These are phyloP conservation scores for Yponomeuta malinellus DNA, from an alignment of 2,888 invertebrate genomes.

Conservation along the genomic window DNA sequence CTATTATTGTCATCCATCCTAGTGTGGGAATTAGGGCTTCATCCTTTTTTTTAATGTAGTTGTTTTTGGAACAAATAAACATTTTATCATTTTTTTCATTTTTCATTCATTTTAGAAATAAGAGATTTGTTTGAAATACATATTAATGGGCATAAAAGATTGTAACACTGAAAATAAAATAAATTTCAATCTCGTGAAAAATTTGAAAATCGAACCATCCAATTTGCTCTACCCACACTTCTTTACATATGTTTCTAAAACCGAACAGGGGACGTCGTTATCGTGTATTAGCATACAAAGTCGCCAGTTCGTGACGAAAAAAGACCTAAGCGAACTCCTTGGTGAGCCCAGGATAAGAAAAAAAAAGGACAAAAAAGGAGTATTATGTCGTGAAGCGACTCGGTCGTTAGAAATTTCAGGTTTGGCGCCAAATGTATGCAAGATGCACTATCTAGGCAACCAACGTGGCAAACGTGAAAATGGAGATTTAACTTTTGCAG, in stretches of 20 bases:
- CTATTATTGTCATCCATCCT: too few species aligned
- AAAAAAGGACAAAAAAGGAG: slow-evolving; percentile 28
- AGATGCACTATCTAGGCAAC: slow-evolving; percentile 40
- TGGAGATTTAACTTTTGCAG: slow-evolving; percentile 32
- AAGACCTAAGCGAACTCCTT: slow-evolving; percentile 24
- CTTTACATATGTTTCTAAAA: slow-evolving; percentile 21
- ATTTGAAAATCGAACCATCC: slow-evolving; percentile 16
- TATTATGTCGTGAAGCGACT: slow-evolving; percentile 30
- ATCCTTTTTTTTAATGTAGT: too few species aligned
- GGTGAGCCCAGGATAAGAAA: slow-evolving; percentile 27
- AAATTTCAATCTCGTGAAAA: too few species aligned
- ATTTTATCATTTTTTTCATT: too few species aligned
- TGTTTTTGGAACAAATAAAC: too few species aligned
- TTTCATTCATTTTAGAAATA: too few species aligned
- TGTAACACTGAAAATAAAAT: too few species aligned
- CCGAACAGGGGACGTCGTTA: slow-evolving; percentile 27
- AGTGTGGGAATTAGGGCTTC: too few species aligned
- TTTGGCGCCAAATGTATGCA: slow-evolving; percentile 47
- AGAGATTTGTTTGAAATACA: too few species aligned
- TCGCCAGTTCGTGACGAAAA: slow-evolving; percentile 49
- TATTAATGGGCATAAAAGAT: too few species aligned
- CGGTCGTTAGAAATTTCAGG: slow-evolving; percentile 30
- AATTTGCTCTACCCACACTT: slow-evolving; percentile 25
- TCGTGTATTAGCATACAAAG: slow-evolving; percentile 56
- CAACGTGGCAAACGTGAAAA: slow-evolving; percentile 29